Evolutionary conservation across 2,113 vertebrate genomes (phyloP).

Genomic region (Pholis gunnellus): DNA sequence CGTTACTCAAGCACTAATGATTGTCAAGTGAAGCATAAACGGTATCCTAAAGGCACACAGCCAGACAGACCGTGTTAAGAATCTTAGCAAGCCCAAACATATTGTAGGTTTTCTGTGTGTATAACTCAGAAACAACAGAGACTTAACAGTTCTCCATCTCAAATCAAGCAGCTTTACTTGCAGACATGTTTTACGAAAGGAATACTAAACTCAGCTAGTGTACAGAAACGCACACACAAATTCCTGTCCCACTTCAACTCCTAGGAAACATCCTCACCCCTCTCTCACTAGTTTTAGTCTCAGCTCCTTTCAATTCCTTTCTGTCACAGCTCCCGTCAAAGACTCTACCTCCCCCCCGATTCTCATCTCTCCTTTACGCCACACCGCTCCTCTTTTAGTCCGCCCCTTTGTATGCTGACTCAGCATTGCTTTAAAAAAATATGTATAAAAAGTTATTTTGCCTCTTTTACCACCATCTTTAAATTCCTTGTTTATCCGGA

Average conservation of each 20-base stretch:
- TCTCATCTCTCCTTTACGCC: not conserved
- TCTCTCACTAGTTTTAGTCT: constrained; percentile 20
- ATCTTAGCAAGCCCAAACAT: constrained; percentile 55
- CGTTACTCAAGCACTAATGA: constrained; percentile 31
- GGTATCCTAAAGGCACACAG: constrained; percentile 31
- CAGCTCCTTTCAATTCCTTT: constrained; percentile 27
- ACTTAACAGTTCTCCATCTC: not conserved
- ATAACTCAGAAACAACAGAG: constrained; percentile 3
- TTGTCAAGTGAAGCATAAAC: constrained; percentile 30
- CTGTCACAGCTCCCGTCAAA: not conserved
- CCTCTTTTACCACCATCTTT: not conserved
- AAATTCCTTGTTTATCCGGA: not conserved
- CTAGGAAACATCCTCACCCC: constrained; percentile 54
- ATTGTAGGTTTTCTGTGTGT: not conserved
- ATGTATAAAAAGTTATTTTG: not conserved
- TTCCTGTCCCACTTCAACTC: constrained; percentile 45
- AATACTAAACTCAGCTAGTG: constrained; percentile 35
- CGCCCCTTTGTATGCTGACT: not conserved
- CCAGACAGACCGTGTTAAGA: constrained; percentile 18
- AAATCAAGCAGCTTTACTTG: constrained; percentile 42
- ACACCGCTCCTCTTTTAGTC: not conserved
- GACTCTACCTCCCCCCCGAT: not conserved
- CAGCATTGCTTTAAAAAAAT: not conserved
- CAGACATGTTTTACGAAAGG: constrained; percentile 22
- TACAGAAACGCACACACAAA: constrained; percentile 20